These are phyloP conservation scores for Podargus strigoides DNA, from an alignment of 2,797 vertebrate species.

Conservation along the genomic window DNA sequence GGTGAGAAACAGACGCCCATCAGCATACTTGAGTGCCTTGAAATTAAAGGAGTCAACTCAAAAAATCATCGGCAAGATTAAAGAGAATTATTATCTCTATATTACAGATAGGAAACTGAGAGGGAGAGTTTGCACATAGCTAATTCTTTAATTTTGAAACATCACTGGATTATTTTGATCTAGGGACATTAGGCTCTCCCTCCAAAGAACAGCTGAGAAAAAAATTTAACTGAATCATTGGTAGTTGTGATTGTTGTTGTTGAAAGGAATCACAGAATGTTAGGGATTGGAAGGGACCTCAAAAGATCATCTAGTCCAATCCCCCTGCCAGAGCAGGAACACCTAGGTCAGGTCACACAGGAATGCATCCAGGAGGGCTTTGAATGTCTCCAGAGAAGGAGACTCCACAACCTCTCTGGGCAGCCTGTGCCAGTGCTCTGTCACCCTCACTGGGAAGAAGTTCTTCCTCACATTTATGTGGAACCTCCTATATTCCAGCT, in stretches of 20 bases:
- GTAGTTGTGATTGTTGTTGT: neutral
- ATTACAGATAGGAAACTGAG: neutral
- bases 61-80: neutral
- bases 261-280: no score
- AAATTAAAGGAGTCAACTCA: neutral
- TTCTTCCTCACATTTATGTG: no score
- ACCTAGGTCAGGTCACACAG: no score
- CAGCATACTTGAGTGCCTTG: fast-evolving
- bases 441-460: no score
- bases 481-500: no score
- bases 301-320: no score
- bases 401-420: no score
- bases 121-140: neutral
- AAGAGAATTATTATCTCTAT: neutral
- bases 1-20: neutral
- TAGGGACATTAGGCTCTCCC: neutral
- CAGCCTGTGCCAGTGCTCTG: no score
- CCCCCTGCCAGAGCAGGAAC: no score
- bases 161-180: neutral
- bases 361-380: no score
- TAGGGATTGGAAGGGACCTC: no score
- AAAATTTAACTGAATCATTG: neutral
- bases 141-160: neutral
- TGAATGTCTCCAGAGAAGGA: no score
- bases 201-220: neutral